Conservation (phyloP, 2,888 invertebrate species). For the Galerucella pusilla region DNA sequence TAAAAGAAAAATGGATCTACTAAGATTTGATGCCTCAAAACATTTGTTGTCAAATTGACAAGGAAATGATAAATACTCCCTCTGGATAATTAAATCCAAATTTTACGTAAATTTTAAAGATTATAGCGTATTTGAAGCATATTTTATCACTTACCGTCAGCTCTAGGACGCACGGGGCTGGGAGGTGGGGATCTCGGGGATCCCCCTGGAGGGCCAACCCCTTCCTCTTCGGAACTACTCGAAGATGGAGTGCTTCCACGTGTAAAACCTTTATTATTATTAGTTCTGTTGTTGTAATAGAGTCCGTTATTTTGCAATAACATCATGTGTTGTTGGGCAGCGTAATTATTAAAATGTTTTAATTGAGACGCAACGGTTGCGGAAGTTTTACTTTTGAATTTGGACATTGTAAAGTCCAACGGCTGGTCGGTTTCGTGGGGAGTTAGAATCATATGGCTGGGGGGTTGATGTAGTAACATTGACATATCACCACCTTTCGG, state of each 20-base stretch:
- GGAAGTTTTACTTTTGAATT: slow-evolving; percentile 64
- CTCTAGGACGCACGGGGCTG: slow-evolving; percentile 61
- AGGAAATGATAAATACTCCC: too few species aligned
- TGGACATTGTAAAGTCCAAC: slow-evolving; percentile 79
- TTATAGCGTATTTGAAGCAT: too few species aligned
- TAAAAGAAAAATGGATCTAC: too few species aligned
- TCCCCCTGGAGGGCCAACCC: slow-evolving; percentile 62
- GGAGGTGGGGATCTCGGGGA: slow-evolving; percentile 62
- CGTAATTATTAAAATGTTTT: slow-evolving; percentile 60
- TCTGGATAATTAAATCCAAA: too few species aligned
- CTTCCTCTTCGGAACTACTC: slow-evolving; percentile 66
- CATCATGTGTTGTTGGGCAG: slow-evolving; percentile 63
- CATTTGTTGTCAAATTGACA: too few species aligned
- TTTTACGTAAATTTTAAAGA: too few species aligned
- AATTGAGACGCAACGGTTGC: slow-evolving; percentile 61
- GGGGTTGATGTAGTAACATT: slow-evolving; percentile 71
- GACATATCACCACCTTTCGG: slow-evolving; percentile 66
- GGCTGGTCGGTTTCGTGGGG: slow-evolving; percentile 71
- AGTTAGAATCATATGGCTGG: slow-evolving; percentile 66
- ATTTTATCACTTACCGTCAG: slow-evolving; percentile 61
- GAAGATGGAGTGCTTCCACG: slow-evolving; percentile 61
- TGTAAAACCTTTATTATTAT: slow-evolving; percentile 59
- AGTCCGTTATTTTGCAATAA: slow-evolving; percentile 63
- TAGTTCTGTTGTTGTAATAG: slow-evolving; percentile 61
- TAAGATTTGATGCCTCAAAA: too few species aligned